These are phyloP conservation scores for Aselliscus stoliczkanus DNA, from an alignment of 2,797 vertebrate species.

Conservation along the genomic window DNA sequence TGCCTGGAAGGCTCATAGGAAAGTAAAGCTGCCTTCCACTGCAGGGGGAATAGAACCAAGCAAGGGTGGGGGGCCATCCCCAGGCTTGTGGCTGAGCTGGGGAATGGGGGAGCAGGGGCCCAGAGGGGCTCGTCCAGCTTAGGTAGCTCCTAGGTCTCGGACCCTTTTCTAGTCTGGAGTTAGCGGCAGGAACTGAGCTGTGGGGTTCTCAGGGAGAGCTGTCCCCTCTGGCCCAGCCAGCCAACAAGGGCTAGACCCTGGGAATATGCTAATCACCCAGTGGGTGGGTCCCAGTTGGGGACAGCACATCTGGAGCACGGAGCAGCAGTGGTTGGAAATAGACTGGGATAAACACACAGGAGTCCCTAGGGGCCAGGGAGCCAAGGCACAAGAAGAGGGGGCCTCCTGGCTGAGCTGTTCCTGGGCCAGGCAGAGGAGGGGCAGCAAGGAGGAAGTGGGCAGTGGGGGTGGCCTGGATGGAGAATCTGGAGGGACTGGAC, in stretches of 20 bases:
- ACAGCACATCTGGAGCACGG: conserved; percentile 58
- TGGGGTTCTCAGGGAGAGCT: neutral
- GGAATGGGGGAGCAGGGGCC: neutral
- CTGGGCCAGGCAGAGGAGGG: neutral
- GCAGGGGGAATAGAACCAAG: neutral
- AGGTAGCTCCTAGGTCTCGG: neutral
- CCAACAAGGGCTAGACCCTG: conserved; percentile 35
- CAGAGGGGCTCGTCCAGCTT: neutral
- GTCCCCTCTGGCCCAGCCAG: neutral
- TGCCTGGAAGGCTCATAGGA: neutral
- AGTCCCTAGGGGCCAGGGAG: conserved; percentile 23
- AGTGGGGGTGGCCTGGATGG: neutral
- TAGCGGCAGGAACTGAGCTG: neutral
- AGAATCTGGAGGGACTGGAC: neutral
- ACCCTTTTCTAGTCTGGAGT: neutral
- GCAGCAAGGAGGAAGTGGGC: neutral
- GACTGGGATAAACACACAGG: conserved; percentile 54
- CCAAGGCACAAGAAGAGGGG: neutral
- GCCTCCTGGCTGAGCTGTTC: neutral
- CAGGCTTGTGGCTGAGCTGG: neutral
- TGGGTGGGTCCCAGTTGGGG: neutral
- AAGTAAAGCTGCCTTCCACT: neutral
- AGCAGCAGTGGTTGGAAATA: conserved; percentile 54
- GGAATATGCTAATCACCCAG: conserved; percentile 48
- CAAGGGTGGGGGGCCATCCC: neutral